Evolutionary conservation across 1,140 invertebrate species (phyloP).

Genomic region (Zeugodacus cucurbitae): DNA sequence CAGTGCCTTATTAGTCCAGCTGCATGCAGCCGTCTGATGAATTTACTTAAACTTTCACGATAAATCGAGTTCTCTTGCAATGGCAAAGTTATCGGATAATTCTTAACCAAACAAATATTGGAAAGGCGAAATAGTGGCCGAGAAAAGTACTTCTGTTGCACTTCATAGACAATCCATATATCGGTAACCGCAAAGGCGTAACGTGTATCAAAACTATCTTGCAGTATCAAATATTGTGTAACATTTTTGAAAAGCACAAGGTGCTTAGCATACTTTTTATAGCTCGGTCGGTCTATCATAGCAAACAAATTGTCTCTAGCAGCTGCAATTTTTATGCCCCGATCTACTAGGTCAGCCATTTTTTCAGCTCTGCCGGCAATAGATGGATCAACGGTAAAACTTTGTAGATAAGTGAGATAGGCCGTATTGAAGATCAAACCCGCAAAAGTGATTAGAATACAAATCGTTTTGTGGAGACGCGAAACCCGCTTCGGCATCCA

Average conservation of each 20-base stretch:
- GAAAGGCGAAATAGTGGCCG: slow-evolving; percentile 28
- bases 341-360: neutral
- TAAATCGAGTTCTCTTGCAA: neutral
- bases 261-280: neutral
- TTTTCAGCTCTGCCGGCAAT: neutral
- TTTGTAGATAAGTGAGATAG: neutral
- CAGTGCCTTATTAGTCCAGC: neutral
- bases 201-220: neutral
- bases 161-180: neutral
- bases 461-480: neutral
- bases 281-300: neutral
- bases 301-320: neutral
- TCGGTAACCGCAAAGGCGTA: neutral
- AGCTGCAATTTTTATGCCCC: neutral
- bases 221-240: neutral
- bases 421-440: neutral
- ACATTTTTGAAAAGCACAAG: neutral
- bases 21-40: neutral
- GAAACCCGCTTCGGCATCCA: neutral
- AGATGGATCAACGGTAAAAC: neutral
- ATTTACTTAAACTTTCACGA: neutral
- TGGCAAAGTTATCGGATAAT: neutral
- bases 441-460: neutral
- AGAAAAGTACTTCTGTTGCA: slow-evolving; percentile 26
- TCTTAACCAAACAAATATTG: neutral